Base-by-base conservation (phyloP, 2,888 invertebrate species). In the Ophioninae sp. region DNA sequence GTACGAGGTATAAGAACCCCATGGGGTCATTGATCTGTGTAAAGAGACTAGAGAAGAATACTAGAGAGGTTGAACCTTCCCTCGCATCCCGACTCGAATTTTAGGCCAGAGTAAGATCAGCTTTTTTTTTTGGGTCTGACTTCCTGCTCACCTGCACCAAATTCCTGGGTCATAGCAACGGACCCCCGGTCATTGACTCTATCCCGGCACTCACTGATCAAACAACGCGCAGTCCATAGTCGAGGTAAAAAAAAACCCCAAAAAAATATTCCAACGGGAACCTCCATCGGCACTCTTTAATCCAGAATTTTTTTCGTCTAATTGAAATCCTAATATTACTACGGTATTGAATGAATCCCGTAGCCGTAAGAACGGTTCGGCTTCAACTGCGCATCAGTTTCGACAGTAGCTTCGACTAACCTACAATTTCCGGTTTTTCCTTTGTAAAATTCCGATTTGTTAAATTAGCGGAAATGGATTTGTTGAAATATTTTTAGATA, bases 71-170 rank as follows among this genome's bases (percentile, higher is more conserved):
- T 86, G 86, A 83, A 85, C 85, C 78, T 78, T 61, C 78, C 72
- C 84, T 76, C 84, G 81, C 85, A 82, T 82, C 83, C 41, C 39
- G 68, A 51, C 64, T 68, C 72, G 69, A 41, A 64, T 65, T 30
- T 69, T 44, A 68, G 72, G 79, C 71, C 67, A 64, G 44, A 44
- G 51, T 69, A 63, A 68, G 61, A 71, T 59, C 79, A 74, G 61
- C 51, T 69, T 64, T 64, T 69, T 64, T 69, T 65, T 68, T 80
- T 79, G 64, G 83, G 79, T 61, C 82, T 20, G 68, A 51, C 65
- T 73, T 77, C 81, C 71, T 72, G 87, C 90, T 92, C 92, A 92
- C 92, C 92, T 92, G 92, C 92, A 92, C 91, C 91, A 90, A 92
- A 92, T 92, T 92, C 91, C 91, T 92, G 88, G 87, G 87, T 88